phyloP scores from a whole-genome alignment of 2,113 vertebrate species.

The Syrrhaptes paradoxus region DNA sequence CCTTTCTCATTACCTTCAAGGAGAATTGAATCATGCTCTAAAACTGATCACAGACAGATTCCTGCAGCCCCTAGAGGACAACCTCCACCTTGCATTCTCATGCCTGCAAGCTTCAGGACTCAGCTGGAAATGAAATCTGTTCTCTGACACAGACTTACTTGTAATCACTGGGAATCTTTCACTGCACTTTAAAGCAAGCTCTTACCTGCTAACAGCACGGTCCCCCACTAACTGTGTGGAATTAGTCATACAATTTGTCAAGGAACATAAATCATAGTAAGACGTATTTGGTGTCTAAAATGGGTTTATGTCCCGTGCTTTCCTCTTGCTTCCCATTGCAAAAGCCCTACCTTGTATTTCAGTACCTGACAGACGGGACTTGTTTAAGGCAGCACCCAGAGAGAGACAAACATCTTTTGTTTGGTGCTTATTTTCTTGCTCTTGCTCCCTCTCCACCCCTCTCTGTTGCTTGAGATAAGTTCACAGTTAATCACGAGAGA shows the following conservation, averaged over 20 bases:
- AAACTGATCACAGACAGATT: background rate
- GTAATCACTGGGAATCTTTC: background rate
- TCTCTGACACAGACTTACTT: background rate
- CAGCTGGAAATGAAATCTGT: background rate
- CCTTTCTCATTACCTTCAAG: background rate
- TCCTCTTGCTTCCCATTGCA: background rate
- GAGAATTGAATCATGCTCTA: background rate
- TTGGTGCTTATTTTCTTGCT: slow-evolving; percentile 10
- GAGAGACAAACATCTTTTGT: slow-evolving; percentile 60
- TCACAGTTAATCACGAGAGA: slow-evolving; percentile 44
- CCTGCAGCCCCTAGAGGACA: background rate
- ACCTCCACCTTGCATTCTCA: background rate
- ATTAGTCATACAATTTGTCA: background rate
- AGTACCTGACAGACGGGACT: background rate
- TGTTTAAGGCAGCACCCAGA: background rate
- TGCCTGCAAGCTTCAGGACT: background rate
- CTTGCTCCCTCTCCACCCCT: background rate
- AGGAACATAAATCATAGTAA: background rate
- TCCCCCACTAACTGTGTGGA: background rate
- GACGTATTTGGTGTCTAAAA: background rate
- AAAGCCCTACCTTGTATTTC: background rate
- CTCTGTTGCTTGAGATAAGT: slow-evolving; percentile 51
- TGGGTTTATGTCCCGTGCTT: background rate
- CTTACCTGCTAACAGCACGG: background rate
- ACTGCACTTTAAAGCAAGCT: background rate